A percentile compares a stretch with the other conserved stretches of the same genome.
These are phyloP conservation scores for Danaus chrysippus DNA, from an alignment of 2,888 invertebrate genomes.

Conservation along the genomic window DNA sequence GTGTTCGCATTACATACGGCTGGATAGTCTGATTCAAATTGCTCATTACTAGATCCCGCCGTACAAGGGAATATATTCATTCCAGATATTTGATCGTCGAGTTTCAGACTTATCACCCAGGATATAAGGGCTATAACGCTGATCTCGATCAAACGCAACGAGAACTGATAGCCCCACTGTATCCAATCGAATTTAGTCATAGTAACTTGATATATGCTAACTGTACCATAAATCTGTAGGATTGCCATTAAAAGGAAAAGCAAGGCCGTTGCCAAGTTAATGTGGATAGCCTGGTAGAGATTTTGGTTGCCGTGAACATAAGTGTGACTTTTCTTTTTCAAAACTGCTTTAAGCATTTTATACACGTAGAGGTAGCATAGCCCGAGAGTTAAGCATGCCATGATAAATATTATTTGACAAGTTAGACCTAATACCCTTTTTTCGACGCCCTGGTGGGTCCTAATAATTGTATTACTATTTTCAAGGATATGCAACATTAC, in stretches of 20 bases:
- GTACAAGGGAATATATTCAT: constrained; percentile 90
- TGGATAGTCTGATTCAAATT: constrained; percentile 90
- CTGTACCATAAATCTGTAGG: constrained; percentile 88
- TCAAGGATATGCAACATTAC: constrained; percentile 90
- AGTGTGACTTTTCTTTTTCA: constrained; percentile 88
- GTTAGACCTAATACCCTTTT: constrained; percentile 84
- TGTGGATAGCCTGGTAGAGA: constrained; percentile 92
- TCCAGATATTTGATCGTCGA: constrained; percentile 82
- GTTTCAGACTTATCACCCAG: constrained; percentile 90
- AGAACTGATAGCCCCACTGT: constrained; percentile 95
- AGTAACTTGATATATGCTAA: constrained; percentile 73
- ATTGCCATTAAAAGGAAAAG: constrained; percentile 90
- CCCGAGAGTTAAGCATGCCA: constrained; percentile 90
- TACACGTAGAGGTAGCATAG: constrained; percentile 92
- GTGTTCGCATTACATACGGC: constrained; percentile 92
- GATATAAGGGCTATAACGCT: constrained; percentile 91
- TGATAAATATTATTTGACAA: constrained; percentile 91
- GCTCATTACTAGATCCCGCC: constrained; percentile 90
- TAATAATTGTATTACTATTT: constrained; percentile 75
- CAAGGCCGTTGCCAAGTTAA: constrained; percentile 92
- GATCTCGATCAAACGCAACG: constrained; percentile 90
- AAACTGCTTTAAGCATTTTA: constrained; percentile 85
- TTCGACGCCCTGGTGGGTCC: constrained; percentile 66
- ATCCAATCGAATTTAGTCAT: constrained; percentile 89
- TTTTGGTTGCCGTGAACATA: constrained; percentile 89